A percentile compares a stretch with the other conserved stretches of the same genome.
Conservation (phyloP, 2,888 invertebrate species). For the Cheilosia variabilis region DNA sequence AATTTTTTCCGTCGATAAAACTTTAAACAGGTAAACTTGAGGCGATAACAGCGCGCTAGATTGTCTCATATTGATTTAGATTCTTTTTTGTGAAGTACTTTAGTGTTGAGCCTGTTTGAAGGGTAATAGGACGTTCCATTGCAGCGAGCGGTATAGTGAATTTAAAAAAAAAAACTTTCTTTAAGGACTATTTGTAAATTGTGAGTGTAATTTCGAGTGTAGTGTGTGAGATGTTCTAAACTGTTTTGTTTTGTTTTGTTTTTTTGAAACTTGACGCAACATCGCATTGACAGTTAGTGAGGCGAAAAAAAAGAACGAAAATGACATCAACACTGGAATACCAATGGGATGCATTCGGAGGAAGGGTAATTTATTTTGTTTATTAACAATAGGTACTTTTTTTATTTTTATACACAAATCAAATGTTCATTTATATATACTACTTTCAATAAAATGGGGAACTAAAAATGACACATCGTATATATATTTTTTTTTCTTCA, state of each 20-base stretch:
- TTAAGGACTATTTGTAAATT: background rate
- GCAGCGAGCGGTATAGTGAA: background rate
- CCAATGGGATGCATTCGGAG: slow-evolving; percentile 55
- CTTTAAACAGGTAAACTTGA: slow-evolving; percentile 17
- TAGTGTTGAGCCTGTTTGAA: slow-evolving; percentile 19
- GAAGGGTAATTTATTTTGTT: slow-evolving; percentile 50
- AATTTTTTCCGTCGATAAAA: slow-evolving; percentile 38
- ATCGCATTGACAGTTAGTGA: background rate
- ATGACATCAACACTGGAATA: slow-evolving; percentile 48
- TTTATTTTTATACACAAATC: slow-evolving; percentile 11
- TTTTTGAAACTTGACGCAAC: background rate
- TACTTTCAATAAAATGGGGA: slow-evolving; percentile 37
- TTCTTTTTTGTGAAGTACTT: slow-evolving; percentile 9
- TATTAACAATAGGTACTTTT: background rate
- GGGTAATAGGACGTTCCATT: slow-evolving; percentile 30
- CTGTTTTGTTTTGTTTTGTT: too few relatives aligned
- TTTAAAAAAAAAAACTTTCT: background rate
- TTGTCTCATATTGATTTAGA: slow-evolving; percentile 14
- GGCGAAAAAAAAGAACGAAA: background rate
- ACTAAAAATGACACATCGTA: slow-evolving; percentile 26
- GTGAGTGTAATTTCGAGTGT: background rate
- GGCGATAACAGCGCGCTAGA: slow-evolving; percentile 22
- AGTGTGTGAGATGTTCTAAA: background rate
- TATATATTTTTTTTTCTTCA: slow-evolving; percentile 3
- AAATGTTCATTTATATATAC: background rate